Evolutionary conservation across 2,113 vertebrate species (phyloP).

Genomic region (Mirza zaza): DNA sequence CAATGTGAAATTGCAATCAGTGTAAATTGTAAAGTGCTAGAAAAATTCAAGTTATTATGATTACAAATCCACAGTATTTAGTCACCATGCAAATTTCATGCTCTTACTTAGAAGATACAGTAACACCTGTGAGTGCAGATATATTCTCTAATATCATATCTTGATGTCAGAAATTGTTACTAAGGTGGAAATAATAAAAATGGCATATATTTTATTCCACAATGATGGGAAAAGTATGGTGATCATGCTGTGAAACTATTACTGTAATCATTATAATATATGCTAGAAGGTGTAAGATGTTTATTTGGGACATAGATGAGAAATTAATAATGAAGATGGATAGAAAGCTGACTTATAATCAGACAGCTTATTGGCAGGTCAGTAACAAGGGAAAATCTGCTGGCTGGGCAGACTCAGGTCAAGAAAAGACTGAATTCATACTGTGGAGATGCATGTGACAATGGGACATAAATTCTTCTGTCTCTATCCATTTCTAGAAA

Average conservation of each 20-base stretch:
- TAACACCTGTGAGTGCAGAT: neutral
- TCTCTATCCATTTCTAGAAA: neutral
- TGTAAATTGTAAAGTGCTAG: neutral
- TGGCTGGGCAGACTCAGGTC: neutral
- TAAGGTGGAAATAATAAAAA: neutral
- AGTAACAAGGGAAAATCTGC: neutral
- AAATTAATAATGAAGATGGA: neutral
- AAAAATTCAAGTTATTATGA: neutral
- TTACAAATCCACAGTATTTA: neutral
- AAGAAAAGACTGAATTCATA: neutral
- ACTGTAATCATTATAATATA: neutral
- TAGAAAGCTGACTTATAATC: neutral
- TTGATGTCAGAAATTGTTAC: slow-evolving; percentile 3
- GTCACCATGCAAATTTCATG: neutral
- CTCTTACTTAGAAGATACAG: neutral
- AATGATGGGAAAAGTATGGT: neutral
- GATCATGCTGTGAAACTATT: neutral
- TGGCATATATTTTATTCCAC: neutral
- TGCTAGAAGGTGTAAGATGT: neutral
- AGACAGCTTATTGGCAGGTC: neutral
- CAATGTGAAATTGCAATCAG: neutral
- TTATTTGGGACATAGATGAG: neutral
- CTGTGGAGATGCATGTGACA: neutral
- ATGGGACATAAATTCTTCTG: neutral
- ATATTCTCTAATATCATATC: neutral